Conservation (phyloP, 1,140 invertebrate genomes). For the Lasioglossum albipes region DNA sequence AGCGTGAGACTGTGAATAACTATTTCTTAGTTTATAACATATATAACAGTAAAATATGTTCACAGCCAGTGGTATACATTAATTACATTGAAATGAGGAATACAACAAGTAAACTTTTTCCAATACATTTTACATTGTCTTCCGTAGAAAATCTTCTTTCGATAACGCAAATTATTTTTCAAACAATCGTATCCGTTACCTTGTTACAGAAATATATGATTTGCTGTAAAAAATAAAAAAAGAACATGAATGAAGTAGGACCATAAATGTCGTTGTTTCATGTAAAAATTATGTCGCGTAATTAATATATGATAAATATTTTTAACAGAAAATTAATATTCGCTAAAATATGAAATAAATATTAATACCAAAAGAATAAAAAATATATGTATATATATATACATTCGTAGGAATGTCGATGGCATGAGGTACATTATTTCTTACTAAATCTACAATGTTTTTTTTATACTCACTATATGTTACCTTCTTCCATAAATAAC, state of each 20-base stretch:
- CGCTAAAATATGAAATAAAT: slow-evolving; percentile 13
- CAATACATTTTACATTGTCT: slow-evolving; percentile 30
- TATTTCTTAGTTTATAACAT: slow-evolving; percentile 36
- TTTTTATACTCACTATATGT: slow-evolving; percentile 52
- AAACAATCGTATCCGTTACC: slow-evolving; percentile 27
- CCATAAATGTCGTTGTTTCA: slow-evolving; percentile 57
- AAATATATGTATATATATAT: slow-evolving; percentile 48
- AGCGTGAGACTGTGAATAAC: slow-evolving; percentile 28
- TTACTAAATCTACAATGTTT: slow-evolving; percentile 44
- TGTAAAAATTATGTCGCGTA: slow-evolving; percentile 44
- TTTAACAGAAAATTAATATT: slow-evolving; percentile 32
- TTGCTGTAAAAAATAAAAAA: slow-evolving; percentile 13
- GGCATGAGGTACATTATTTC: slow-evolving; percentile 53
- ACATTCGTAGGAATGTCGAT: slow-evolving; percentile 65
- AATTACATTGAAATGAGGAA: slow-evolving; percentile 41
- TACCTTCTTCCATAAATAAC: slow-evolving; percentile 30
- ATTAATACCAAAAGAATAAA: background rate
- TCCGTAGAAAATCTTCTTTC: slow-evolving; percentile 32
- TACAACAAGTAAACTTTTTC: slow-evolving; percentile 4
- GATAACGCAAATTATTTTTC: background rate
- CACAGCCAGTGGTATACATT: slow-evolving; percentile 40
- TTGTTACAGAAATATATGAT: slow-evolving; percentile 25
- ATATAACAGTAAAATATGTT: slow-evolving; percentile 49
- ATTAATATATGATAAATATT: no score
- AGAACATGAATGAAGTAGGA: slow-evolving; percentile 38